These are phyloP conservation scores for Willisornis vidua DNA, from an alignment of 2,113 vertebrate genomes.

Conservation along the genomic window DNA sequence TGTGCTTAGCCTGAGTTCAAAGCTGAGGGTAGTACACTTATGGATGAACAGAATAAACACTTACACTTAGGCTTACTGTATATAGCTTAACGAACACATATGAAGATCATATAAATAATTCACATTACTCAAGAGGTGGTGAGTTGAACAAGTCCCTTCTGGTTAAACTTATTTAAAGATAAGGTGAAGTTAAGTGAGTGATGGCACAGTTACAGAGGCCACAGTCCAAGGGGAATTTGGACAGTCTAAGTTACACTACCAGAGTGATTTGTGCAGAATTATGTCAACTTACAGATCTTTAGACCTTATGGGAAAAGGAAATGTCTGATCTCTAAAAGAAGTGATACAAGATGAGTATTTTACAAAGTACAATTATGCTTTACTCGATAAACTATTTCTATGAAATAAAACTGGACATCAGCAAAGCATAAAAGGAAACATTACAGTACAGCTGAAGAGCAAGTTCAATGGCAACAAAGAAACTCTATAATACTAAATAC, in stretches of 20 bases:
- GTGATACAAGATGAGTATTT: slow-evolving; percentile 74
- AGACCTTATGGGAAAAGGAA: slow-evolving; percentile 79
- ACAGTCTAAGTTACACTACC: slow-evolving; percentile 80
- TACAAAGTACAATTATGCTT: slow-evolving; percentile 66
- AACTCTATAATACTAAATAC: background rate
- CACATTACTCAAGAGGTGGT: slow-evolving; percentile 83
- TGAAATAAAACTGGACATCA: slow-evolving; percentile 54
- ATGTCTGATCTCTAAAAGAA: slow-evolving; percentile 80
- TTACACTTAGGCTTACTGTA: slow-evolving; percentile 72
- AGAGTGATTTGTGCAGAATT: slow-evolving; percentile 81
- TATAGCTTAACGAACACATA: slow-evolving; percentile 83
- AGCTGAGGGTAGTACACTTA: slow-evolving; percentile 60
- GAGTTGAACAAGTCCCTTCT: slow-evolving; percentile 88
- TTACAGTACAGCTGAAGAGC: background rate
- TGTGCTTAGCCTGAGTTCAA: slow-evolving; percentile 48
- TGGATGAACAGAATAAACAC: slow-evolving; percentile 71
- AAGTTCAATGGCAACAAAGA: background rate
- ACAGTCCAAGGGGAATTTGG: slow-evolving; percentile 86
- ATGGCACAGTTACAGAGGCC: slow-evolving; percentile 79
- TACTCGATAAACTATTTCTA: slow-evolving; percentile 49
- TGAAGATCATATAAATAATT: slow-evolving; percentile 94
- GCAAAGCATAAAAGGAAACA: background rate
- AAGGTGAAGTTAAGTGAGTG: slow-evolving; percentile 84
- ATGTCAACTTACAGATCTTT: slow-evolving; percentile 79
- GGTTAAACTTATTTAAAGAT: slow-evolving; percentile 91